Conservation (phyloP, 2,888 invertebrate species). For the Macrophya annulata region DNA sequence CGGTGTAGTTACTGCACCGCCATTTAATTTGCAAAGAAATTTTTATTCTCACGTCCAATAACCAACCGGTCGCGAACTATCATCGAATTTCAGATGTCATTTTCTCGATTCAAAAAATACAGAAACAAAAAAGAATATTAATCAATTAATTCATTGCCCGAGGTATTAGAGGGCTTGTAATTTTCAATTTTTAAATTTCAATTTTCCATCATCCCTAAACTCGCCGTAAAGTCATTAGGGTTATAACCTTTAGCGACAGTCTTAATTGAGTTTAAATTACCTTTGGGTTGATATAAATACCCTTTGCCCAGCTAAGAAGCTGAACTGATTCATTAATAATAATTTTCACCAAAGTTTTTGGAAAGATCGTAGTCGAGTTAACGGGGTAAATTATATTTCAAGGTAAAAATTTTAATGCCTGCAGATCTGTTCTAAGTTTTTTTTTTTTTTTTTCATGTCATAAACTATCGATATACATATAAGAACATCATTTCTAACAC, state of each 20-base stretch:
- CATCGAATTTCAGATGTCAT: neutral
- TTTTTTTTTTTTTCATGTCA: neutral
- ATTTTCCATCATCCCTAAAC: constrained; percentile 30
- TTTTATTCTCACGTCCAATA: neutral
- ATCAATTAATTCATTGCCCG: constrained; percentile 48
- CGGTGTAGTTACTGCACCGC: constrained; percentile 24
- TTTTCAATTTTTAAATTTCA: constrained; percentile 48
- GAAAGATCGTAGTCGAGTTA: neutral
- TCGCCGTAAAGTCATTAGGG: constrained; percentile 42
- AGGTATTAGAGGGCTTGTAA: constrained; percentile 55
- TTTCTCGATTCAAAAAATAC: neutral
- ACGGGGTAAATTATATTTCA: neutral
- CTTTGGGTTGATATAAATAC: neutral
- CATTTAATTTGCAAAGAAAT: constrained; percentile 33
- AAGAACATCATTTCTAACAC: neutral
- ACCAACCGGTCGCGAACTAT: neutral
- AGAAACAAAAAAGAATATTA: neutral
- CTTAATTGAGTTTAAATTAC: constrained; percentile 57
- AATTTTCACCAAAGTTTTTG: constrained; percentile 10
- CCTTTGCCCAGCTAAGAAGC: neutral
- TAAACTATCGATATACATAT: neutral
- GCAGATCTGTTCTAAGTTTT: too few species aligned
- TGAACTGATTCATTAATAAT: constrained; percentile 34
- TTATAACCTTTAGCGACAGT: constrained; percentile 56
- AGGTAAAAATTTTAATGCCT: neutral